A percentile compares a stretch with the other conserved stretches of the same genome.
Conservation (phyloP, 2,888 invertebrate species). For the Drosophila subquinaria region DNA sequence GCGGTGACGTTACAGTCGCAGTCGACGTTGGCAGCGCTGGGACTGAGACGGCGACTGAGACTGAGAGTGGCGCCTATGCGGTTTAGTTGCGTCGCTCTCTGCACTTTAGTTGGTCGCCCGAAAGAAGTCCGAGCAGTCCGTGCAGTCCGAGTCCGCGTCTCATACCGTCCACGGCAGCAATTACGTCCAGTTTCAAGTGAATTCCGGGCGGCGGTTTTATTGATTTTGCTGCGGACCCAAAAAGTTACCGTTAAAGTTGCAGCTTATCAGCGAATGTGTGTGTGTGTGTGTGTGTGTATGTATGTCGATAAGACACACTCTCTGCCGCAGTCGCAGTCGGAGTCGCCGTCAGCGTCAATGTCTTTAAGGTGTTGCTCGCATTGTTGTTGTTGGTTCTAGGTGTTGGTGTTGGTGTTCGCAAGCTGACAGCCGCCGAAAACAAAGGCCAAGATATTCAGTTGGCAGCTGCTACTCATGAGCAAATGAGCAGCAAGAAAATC, state of each 20-base stretch:
- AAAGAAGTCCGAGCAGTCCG: slow-evolving; percentile 59
- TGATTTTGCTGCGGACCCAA: slow-evolving; percentile 41
- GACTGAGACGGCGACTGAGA: neutral
- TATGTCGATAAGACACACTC: slow-evolving; percentile 37
- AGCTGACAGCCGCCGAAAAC: slow-evolving; percentile 53
- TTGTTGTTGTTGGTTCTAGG: slow-evolving; percentile 11
- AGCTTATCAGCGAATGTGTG: slow-evolving; percentile 41
- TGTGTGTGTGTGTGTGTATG: slow-evolving; percentile 1
- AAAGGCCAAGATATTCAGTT: slow-evolving; percentile 58
- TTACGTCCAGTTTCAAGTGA: slow-evolving; percentile 3
- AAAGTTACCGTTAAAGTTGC: slow-evolving; percentile 37
- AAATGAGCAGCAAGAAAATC: slow-evolving; percentile 39
- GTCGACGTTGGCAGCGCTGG: slow-evolving; percentile 11
- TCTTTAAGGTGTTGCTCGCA: slow-evolving; percentile 47
- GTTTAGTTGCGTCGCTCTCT: slow-evolving; percentile 46
- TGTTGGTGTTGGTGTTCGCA: slow-evolving; percentile 47
- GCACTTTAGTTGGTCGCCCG: slow-evolving; percentile 59
- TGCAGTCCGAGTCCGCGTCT: slow-evolving; percentile 45
- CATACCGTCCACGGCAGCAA: slow-evolving; percentile 25
- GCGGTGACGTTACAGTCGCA: slow-evolving; percentile 45
- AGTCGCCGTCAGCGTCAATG: slow-evolving; percentile 12
- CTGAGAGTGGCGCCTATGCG: slow-evolving; percentile 47
- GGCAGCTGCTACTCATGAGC: slow-evolving; percentile 45
- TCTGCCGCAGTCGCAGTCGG: slow-evolving; percentile 1
- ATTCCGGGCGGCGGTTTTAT: slow-evolving; percentile 27